Evolutionary conservation across 92 coral and sea anemone genomes (phyloP), one percentile per base, ranked within the genome.

Genomic region (Porites rus): DNA sequence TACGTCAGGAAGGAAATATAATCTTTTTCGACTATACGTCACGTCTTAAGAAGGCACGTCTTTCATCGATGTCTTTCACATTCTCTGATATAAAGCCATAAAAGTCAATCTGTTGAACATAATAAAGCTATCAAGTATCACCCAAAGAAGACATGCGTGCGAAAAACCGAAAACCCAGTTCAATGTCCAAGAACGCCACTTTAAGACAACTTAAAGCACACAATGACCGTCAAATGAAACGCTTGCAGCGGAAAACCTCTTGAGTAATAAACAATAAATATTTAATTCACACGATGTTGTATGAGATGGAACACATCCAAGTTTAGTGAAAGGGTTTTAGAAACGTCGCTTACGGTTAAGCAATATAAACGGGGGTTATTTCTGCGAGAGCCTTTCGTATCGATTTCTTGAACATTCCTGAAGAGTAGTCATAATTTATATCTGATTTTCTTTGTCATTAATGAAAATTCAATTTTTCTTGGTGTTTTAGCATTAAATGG

Each of bases 1-100:
- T 64, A 10, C 78, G 72, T 22, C 72, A 74, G 79, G 87, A 80
- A 67, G 84, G 84, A 83, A 83, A 83, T 83, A 18, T 50, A 72
- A 83, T 83, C 62, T 43, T n/a, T n/a, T 19, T 13, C 16, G 66
- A 22, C 13, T 17, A 65, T 10, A 58, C 77, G 86, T 81, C 87
- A 74, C 73, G 64, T 61, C 52, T 74, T 20, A 22, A 73, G 10
- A 20, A 22, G 69, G 24, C 64, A 83, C 63, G 87, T 22, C 73
- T 74, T 64, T 83, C 87, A 83, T 61, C 86, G 20, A 54, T 18
- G 53, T 28, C 72, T 83, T 46, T 51, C 62, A 19, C 43, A 50
- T 50, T 72, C 68, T 16, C 77, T 62, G 13, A 43, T 72, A 62
- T 71, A 69, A 21, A 66, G 61, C 87, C 87, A 82, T 82, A 72